Base-by-base conservation (phyloP, 2,113 vertebrate genomes). In the Hippocampus zosterae region DNA sequence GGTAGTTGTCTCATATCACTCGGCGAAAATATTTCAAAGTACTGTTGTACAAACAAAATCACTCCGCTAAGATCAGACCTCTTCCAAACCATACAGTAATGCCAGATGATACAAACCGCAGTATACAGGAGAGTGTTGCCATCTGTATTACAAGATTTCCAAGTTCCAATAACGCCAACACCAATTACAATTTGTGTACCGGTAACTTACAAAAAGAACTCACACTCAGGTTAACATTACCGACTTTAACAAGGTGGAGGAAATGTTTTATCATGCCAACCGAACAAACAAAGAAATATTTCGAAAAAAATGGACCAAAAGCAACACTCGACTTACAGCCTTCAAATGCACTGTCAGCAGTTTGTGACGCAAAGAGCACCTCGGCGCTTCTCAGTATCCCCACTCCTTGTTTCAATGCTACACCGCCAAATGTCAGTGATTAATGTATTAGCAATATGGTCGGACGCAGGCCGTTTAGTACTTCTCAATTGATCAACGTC, bases 261-360 rank as follows among this genome's bases (percentile, higher is more conserved):
- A 5, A 41, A 44, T 64, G 10, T 42, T 23, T 5, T n/a, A 44
- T 64, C 21, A 21, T 8, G 15, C 4, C 19, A 19, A 23, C 13
- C 10, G 16, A 15, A 46, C 0, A 44, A 64, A 64, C 10, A 9
- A 41, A 6, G 21, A 41, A 5, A 23, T 23, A n/a, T 16, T 41
- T 16, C 12, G 40, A 23, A 41, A 23, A 46, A 13, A 3, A 46
- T 5, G 4, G 37, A 25, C 25, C 1, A 65, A 25, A 65, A 25
- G 42, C 21, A 19, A 3, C 69, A 67, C 16, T 57, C 1, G 64
- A 78, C 63, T 74, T 71, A 78, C 29, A 69, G 23, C 12, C 10
- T 0, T 65, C 12, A 11, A 69, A 21, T 1, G 9, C 69, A 50
- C 13, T 11, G 52, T 82, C 77, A 81, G 71, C 71, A 62, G 11